These are phyloP conservation scores for Suricata suricatta DNA, from an alignment of 2,113 vertebrate genomes.

Conservation along the genomic window DNA sequence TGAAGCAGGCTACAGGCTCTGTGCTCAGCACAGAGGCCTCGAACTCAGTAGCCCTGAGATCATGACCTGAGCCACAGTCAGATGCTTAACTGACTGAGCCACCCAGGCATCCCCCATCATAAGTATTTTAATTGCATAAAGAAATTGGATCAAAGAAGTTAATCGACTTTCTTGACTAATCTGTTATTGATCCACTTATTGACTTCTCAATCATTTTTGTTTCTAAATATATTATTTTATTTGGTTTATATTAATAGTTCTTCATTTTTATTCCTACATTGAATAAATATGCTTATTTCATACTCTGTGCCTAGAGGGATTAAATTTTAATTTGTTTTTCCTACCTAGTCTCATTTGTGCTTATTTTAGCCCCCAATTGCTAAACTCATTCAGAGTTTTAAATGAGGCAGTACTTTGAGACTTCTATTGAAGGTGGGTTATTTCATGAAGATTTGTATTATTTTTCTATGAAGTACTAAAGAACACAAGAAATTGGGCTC, in stretches of 20 bases:
- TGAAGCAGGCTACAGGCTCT: too few species aligned
- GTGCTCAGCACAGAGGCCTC: too few species aligned
- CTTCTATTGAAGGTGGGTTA: neutral
- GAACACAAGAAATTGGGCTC: neutral
- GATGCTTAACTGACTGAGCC: too few species aligned
- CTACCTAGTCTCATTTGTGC: neutral
- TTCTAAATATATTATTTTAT: neutral
- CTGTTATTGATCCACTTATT: neutral
- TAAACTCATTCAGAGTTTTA: neutral
- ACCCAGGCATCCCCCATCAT: too few species aligned
- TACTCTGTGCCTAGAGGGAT: neutral
- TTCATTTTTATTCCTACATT: neutral
- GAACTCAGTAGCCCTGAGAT: too few species aligned
- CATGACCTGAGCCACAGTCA: too few species aligned
- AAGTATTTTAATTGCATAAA: neutral
- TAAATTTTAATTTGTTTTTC: neutral
- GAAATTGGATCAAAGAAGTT: neutral
- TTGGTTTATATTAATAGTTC: neutral
- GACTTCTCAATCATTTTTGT: constrained; percentile 3
- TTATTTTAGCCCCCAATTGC: neutral
- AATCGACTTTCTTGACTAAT: neutral
- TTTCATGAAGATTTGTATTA: neutral
- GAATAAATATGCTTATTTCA: neutral
- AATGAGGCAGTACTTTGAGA: neutral
- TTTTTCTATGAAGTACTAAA: neutral